These are phyloP conservation scores for Tetramorium alpestre DNA, from an alignment of 1,140 invertebrate genomes.

Conservation along the genomic window DNA sequence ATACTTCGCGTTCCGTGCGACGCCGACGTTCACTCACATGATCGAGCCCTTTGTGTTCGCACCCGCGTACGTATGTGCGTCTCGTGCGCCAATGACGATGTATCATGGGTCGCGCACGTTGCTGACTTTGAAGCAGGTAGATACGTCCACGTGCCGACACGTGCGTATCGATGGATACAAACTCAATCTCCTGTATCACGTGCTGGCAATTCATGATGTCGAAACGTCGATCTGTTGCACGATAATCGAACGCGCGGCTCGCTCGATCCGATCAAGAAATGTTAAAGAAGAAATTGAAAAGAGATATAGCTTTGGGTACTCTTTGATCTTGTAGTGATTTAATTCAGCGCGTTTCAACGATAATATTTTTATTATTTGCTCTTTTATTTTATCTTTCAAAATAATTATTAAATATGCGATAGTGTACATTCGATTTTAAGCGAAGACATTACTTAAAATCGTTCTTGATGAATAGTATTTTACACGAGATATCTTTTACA, in stretches of 20 bases:
- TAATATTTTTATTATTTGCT: neutral
- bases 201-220: constrained; percentile 61
- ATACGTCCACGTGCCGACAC: constrained; percentile 78
- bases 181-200: constrained; percentile 66
- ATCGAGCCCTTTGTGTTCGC: constrained; percentile 74
- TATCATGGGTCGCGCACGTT: constrained; percentile 66
- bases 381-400: neutral
- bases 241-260: constrained; percentile 37
- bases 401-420: constrained; percentile 7
- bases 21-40: constrained; percentile 26
- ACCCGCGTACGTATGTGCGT: constrained; percentile 59
- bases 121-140: constrained; percentile 78
- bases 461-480: neutral
- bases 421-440: neutral
- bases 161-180: constrained; percentile 70
- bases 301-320: neutral
- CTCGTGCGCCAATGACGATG: constrained; percentile 59
- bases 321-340: neutral
- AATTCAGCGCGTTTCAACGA: neutral
- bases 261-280: constrained; percentile 28
- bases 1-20: constrained; percentile 66
- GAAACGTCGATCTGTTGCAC: constrained; percentile 51
- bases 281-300: constrained; percentile 33
- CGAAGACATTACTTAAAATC: neutral
- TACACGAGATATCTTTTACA: neutral